Evolutionary conservation across 2,888 invertebrate species (phyloP).

Genomic region (Sarcophaga rosellei): DNA sequence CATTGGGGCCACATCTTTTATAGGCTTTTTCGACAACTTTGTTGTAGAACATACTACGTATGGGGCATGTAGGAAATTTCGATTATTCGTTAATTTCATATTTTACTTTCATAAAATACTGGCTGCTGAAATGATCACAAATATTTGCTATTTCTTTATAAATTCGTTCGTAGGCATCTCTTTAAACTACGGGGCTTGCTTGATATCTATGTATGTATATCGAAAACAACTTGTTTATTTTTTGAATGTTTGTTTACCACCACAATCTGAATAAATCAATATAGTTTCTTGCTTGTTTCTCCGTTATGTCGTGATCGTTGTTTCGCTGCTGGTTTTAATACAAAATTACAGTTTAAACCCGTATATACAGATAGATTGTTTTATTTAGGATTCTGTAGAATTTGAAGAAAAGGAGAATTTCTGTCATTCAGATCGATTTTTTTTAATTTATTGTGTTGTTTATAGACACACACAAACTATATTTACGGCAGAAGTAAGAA

Average conservation of each 20-base stretch:
- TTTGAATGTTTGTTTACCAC: not conserved
- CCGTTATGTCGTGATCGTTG: slow-evolving; percentile 17
- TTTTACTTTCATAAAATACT: not conserved
- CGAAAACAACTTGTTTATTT: not conserved
- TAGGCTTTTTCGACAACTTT: not conserved
- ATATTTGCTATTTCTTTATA: not conserved
- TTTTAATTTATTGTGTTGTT: too few relatives aligned
- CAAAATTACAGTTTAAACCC: not conserved
- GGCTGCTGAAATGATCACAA: slow-evolving; percentile 12
- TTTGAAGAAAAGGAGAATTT: too few relatives aligned
- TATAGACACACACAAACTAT: too few relatives aligned
- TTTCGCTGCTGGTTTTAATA: slow-evolving; percentile 38
- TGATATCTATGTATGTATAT: not conserved
- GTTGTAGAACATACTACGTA: not conserved
- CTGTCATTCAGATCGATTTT: too few relatives aligned
- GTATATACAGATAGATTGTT: not conserved
- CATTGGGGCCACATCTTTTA: slow-evolving; percentile 36
- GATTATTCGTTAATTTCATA: not conserved
- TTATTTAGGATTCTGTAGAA: too few relatives aligned
- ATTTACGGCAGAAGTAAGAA: too few relatives aligned
- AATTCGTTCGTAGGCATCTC: too few relatives aligned
- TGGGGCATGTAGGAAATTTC: not conserved
- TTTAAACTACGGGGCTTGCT: slow-evolving; percentile 53
- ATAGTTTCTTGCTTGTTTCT: slow-evolving; percentile 29
- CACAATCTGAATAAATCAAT: too few relatives aligned